Evolutionary conservation across 2,113 vertebrate genomes (phyloP), one percentile per base, ranked within the genome.

Genomic region (Coryphaenoides rupestris): DNA sequence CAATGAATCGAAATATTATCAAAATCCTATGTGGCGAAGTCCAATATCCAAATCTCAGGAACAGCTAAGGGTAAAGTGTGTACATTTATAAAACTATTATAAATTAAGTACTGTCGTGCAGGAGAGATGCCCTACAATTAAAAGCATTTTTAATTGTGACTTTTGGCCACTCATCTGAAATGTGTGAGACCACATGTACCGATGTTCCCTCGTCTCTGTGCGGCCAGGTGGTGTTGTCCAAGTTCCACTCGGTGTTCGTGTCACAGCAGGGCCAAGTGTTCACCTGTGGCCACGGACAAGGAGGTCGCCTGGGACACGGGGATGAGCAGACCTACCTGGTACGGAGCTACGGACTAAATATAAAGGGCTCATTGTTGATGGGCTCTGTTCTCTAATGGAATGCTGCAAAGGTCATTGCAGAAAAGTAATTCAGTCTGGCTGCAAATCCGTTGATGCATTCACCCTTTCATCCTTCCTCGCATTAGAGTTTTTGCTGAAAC

Each of bases 261-360:
- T 95, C 95, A 52, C 95, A 98, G 87, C 98, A 95, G 88, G 97
- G 97, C 59, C 93, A 96, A 54, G 91, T 98, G 24, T 99, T 95
- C 66, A 98, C 97, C 0, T 99, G 97, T 83, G 97, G 97, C 10
- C 97, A 99, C 69, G 97, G 96, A 63, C 95, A 94, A 80, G 97
- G 97, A 78, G 97, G 97, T 23, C 93, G 97, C n/a, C 92, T 99
- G 66, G 97, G 97, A 28, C 97, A 99, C 61, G 95, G 95, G 75
- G 96, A 99, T 85, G 95, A 98, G 58, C 95, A 98, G 73, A 98
- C 97, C 1, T 99, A 96, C 80, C 83, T 99, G 93, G 97, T 98
- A 40, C 33, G 13, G 91, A 85, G 83, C 10, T 47, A 19, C 24
- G 46, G 16, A 40, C 33, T 52, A 57, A 47, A n/a, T 19, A 5